A percentile compares a stretch with the other conserved stretches of the same genome.
phyloP scores from a whole-genome alignment of 2,888 invertebrate genomes.

The Tiphia femorata region DNA sequence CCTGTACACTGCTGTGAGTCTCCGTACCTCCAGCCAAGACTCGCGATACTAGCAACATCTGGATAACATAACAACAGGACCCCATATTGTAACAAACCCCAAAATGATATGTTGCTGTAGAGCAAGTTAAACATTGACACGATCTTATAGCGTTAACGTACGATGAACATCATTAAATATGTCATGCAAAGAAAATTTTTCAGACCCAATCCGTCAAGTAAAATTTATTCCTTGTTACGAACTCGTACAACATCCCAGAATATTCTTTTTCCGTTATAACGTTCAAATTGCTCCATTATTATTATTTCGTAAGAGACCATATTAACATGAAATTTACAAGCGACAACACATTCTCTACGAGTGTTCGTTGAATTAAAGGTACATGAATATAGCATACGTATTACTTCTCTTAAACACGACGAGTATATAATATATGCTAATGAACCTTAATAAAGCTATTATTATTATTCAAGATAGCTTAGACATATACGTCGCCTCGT shows the following conservation, averaged over 20 bases:
- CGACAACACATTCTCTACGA: too few relatives aligned
- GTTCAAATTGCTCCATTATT: constrained; percentile 33
- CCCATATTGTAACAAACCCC: constrained; percentile 52
- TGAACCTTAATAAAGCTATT: too few relatives aligned
- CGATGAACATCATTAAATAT: constrained; percentile 40
- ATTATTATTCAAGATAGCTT: too few relatives aligned
- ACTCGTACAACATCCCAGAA: constrained; percentile 13
- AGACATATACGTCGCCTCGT: too few relatives aligned
- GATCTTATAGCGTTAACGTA: constrained; percentile 16
- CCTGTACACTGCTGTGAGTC: constrained; percentile 59
- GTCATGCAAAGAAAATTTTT: constrained; percentile 42
- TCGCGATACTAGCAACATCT: constrained; percentile 67
- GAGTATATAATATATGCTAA: too few relatives aligned
- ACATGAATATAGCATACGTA: too few relatives aligned
- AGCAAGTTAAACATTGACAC: constrained; percentile 46
- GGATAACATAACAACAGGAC: constrained; percentile 59
- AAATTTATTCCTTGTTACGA: constrained; percentile 17
- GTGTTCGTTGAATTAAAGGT: too few relatives aligned
- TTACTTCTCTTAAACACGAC: too few relatives aligned
- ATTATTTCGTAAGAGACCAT: constrained; percentile 12
- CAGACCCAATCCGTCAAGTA: constrained; percentile 33
- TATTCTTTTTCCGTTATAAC: constrained; percentile 4
- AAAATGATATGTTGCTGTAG: constrained; percentile 42
- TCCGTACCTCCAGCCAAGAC: constrained; percentile 62
- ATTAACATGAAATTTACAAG: too few relatives aligned